These are phyloP conservation scores for Actenoides hombroni DNA, from an alignment of 2,113 vertebrate genomes.

Conservation along the genomic window DNA sequence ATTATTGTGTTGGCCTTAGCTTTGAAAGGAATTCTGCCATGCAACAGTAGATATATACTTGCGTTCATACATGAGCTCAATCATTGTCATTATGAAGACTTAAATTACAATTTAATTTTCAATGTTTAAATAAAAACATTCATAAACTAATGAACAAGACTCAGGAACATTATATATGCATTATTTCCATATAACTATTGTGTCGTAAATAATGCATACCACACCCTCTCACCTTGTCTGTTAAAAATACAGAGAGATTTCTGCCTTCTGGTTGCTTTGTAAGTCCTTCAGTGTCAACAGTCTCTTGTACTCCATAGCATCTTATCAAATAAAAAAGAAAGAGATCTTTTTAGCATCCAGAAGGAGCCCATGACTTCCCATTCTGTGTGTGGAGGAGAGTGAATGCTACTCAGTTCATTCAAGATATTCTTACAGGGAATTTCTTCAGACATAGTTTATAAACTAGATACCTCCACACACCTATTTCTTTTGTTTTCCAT, in stretches of 20 bases:
- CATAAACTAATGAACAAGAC: background rate
- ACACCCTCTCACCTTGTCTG: background rate
- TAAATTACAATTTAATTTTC: background rate
- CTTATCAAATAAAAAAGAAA: background rate
- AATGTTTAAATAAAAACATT: background rate
- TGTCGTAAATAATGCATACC: background rate
- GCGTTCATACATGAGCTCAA: background rate
- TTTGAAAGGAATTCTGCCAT: background rate
- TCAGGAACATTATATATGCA: background rate
- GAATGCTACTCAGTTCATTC: background rate
- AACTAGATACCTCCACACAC: background rate
- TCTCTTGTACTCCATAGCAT: background rate
- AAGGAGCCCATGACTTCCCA: fast-evolving
- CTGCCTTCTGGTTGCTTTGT: background rate
- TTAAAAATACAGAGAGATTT: background rate
- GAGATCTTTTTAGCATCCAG: background rate
- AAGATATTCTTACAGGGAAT: background rate
- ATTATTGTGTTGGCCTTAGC: background rate
- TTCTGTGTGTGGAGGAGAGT: background rate
- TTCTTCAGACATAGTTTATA: background rate
- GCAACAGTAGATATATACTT: fast-evolving
- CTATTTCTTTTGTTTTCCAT: background rate
- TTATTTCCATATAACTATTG: background rate
- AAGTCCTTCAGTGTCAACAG: background rate
- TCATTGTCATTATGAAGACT: background rate